A percentile compares a stretch with the other conserved stretches of the same genome.
These are phyloP conservation scores for Saturnia pavonia DNA, from an alignment of 2,888 invertebrate species.

Conservation along the genomic window DNA sequence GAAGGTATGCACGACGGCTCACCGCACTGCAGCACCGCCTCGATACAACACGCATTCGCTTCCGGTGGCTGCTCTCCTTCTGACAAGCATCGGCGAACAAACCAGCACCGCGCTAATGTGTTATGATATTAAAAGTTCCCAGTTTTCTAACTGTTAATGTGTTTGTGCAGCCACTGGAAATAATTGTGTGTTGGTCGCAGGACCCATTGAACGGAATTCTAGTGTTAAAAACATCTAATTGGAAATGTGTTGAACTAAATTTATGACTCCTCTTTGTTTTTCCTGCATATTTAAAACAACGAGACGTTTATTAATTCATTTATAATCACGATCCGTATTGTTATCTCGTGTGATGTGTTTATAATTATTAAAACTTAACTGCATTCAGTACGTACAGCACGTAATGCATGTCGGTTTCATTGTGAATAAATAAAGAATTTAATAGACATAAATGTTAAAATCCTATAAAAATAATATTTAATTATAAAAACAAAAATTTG, in stretches of 20 bases:
- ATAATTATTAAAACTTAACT: constrained; percentile 14
- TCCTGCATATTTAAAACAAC: constrained; percentile 45
- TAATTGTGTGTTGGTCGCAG: constrained; percentile 31
- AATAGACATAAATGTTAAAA: not conserved
- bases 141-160: constrained; percentile 26
- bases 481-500: not conserved
- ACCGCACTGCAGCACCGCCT: constrained; percentile 39
- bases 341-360: constrained; percentile 15
- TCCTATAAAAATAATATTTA: not conserved
- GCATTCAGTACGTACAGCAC: not conserved
- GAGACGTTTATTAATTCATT: constrained; percentile 40
- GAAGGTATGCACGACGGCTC: constrained; percentile 69
- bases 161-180: constrained; percentile 43
- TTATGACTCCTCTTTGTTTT: constrained; percentile 34
- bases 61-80: constrained; percentile 73
- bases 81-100: constrained; percentile 32
- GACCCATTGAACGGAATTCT: constrained; percentile 25
- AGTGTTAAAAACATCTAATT: constrained; percentile 30
- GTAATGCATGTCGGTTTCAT: not conserved
- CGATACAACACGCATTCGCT: constrained; percentile 60
- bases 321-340: constrained; percentile 39
- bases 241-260: constrained; percentile 63
- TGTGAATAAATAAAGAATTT: constrained; percentile 1
- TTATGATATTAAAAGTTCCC: constrained; percentile 23
- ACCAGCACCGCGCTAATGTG: constrained; percentile 7